Base-by-base conservation (phyloP, 2,113 vertebrate genomes). In the Pungitius pungitius region DNA sequence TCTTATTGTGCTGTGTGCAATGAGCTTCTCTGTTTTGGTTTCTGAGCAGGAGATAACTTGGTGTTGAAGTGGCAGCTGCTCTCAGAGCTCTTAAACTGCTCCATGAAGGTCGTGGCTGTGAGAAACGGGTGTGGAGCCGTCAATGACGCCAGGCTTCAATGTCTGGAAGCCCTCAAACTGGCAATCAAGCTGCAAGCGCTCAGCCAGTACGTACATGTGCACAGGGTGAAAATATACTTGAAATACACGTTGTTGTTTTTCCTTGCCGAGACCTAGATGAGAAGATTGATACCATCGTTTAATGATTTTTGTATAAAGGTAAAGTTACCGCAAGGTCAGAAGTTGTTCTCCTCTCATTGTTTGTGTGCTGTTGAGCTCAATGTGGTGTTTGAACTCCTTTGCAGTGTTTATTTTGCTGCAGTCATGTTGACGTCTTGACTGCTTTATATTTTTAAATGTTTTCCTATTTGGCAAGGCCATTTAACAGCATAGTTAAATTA, bases 1-100 rank as follows among this genome's bases (percentile, higher is more conserved):
- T 20, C 5, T 51, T 40, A 22, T 30, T 18, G 1, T 30, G 18
- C 9, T 37, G 22, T 67, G 18, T 58, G 40, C 4, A 8, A 37
- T 60, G 12, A 66, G 26, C 15, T 11, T 17, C 14, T 65, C 11
- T 14, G 22, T 55, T 3, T 39, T 47, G 7, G 6, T 58, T 26
- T 57, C 1, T 27, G 63, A 49, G 24, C 66, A 99, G 96, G 96
- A 60, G 94, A 96, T 43, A 97, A 96, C 84, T 64, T 97, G 69
- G 61, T 95, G 55, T 88, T 96, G 62, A 99, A 98, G 87, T 99
- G 96, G 96, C 94, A 95, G 78, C 90, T 97, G 78, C 94, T 98
- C 71, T 91, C 92, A 0, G 95, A 98, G 39, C 67, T 95, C 69
- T 88, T 97, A 54, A 88, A 78, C 78, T 97, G 95, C 89, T 95